Conservation (phyloP, 2,888 invertebrate genomes). For the Dicyrtoma fusca region DNA sequence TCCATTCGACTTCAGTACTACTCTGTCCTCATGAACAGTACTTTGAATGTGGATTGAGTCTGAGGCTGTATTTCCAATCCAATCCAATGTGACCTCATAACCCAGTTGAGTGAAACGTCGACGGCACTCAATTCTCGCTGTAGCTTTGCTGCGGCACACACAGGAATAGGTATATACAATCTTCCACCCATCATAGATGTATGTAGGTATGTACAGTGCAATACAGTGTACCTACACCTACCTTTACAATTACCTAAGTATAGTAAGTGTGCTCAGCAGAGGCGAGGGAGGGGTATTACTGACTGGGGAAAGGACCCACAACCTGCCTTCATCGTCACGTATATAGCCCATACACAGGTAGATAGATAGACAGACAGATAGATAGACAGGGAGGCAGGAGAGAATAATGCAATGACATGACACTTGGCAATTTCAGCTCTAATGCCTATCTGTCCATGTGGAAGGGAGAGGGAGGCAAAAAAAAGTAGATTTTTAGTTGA, state of each 20-base stretch:
- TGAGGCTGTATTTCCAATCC: too few relatives aligned
- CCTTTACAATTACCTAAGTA: too few relatives aligned
- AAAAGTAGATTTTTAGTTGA: constrained; percentile 2
- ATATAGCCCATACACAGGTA: neutral
- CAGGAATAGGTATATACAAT: neutral
- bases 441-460: neutral
- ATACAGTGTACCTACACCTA: too few relatives aligned
- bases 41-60: neutral
- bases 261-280: constrained; percentile 27
- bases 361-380: neutral
- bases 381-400: neutral
- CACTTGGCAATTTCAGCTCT: neutral
- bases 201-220: too few relatives aligned
- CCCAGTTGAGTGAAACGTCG: constrained; percentile 54
- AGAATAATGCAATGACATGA: neutral
- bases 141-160: neutral
- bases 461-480: neutral
- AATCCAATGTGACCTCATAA: constrained; percentile 53
- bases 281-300: constrained; percentile 28
- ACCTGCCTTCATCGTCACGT: neutral
- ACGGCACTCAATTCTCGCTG: constrained; percentile 3
- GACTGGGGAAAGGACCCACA: constrained; percentile 21
- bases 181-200: too few relatives aligned
- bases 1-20: too few relatives aligned
- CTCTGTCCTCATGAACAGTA: too few relatives aligned